Conservation (phyloP, 2,797 vertebrate genomes). For the Enteromius mattozi region DNA sequence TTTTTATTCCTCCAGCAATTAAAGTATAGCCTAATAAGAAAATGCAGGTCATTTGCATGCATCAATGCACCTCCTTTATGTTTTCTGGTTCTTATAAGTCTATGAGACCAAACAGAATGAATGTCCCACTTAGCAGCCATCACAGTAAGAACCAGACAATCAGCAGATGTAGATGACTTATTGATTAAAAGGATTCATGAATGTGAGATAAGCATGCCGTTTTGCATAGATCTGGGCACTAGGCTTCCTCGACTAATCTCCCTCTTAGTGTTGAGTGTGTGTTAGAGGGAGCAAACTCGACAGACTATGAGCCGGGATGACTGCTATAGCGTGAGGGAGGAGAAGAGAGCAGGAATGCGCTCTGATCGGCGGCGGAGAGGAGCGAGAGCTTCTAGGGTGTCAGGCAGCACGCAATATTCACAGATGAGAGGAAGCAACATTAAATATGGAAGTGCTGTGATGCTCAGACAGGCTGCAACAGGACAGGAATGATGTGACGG, state of each 20-base stretch:
- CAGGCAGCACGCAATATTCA: slow-evolving; percentile 45
- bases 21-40: background rate
- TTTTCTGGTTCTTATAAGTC: background rate
- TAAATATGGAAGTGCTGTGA: slow-evolving; percentile 56
- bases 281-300: slow-evolving; percentile 1
- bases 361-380: slow-evolving; percentile 8
- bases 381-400: slow-evolving; percentile 40
- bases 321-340: slow-evolving; percentile 9
- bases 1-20: background rate
- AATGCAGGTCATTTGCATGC: background rate
- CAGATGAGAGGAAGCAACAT: slow-evolving; percentile 49
- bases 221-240: slow-evolving; percentile 64
- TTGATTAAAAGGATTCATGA: slow-evolving; percentile 76
- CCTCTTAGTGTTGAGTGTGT: background rate
- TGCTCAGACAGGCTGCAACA: slow-evolving; percentile 28
- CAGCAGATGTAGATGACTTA: slow-evolving; percentile 74
- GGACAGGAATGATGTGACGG: slow-evolving; percentile 37
- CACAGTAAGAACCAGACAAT: slow-evolving; percentile 47
- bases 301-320: slow-evolving; percentile 8
- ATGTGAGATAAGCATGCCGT: slow-evolving; percentile 67
- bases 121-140: slow-evolving; percentile 25
- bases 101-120: slow-evolving; percentile 31
- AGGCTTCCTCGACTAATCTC: slow-evolving; percentile 29
- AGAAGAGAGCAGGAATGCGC: slow-evolving; percentile 4
- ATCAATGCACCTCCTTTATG: background rate